phyloP scores from a whole-genome alignment of 2,113 vertebrate species.

The Chaetorhynchus papuensis region DNA sequence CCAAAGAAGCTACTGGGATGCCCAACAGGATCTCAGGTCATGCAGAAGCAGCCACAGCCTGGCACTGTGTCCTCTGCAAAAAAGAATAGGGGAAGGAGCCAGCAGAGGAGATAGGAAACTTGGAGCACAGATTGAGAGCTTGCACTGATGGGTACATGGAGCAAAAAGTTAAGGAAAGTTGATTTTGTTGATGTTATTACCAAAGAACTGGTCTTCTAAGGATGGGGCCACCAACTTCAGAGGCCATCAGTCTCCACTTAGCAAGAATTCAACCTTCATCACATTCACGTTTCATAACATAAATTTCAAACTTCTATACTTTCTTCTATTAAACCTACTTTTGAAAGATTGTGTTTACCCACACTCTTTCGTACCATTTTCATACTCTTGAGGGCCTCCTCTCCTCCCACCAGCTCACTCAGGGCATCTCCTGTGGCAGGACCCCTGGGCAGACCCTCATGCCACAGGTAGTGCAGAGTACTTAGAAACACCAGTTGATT shows the following conservation, averaged over 20 bases:
- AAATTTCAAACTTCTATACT: neutral
- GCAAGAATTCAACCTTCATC: neutral
- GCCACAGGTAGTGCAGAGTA: neutral
- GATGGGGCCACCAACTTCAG: neutral
- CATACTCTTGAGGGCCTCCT: neutral
- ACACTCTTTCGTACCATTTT: neutral
- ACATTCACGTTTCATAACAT: neutral
- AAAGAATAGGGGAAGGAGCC: neutral
- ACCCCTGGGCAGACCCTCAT: neutral
- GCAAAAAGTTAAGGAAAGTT: neutral
- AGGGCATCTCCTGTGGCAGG: neutral
- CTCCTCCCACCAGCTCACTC: neutral
- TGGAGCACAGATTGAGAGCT: neutral
- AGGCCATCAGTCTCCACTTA: neutral
- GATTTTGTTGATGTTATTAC: neutral
- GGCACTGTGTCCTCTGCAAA: neutral
- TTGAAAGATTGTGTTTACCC: neutral
- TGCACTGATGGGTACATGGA: fast-evolving
- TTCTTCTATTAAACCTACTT: neutral
- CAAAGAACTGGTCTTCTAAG: neutral
- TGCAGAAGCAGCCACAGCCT: neutral
- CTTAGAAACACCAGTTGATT: neutral
- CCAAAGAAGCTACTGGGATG: neutral
- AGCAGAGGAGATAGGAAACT: neutral
- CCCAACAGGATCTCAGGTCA: fast-evolving